Percentiles rank a stretch among this genome's conserved stretches.
These are phyloP conservation scores for Chascanopsetta lugubris DNA, from an alignment of 2,113 vertebrate species.

Conservation along the genomic window DNA sequence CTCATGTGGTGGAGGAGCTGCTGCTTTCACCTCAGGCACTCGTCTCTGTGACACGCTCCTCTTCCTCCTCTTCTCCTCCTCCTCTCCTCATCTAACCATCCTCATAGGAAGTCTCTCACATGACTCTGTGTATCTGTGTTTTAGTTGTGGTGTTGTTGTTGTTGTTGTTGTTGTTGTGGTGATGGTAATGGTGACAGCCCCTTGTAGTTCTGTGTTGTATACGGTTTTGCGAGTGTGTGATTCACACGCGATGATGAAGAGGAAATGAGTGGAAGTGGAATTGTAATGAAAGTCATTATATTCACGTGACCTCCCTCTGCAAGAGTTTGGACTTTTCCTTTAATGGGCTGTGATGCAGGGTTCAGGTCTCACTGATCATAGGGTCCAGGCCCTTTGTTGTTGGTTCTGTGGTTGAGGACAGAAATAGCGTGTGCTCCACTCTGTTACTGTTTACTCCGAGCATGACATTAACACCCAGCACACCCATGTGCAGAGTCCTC, in stretches of 20 bases:
- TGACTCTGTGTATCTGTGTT: too few species aligned
- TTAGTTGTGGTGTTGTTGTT: neutral
- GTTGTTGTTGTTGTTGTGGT: neutral
- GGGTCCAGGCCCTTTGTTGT: constrained; percentile 53
- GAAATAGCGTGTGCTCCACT: constrained; percentile 55
- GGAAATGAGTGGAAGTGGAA: neutral
- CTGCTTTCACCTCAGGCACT: constrained; percentile 26
- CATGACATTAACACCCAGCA: constrained; percentile 74
- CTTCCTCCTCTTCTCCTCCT: constrained; percentile 12
- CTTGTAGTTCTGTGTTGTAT: neutral
- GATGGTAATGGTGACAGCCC: neutral
- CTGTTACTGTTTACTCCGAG: constrained; percentile 68
- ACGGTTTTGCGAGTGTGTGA: neutral
- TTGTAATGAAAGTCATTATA: constrained; percentile 18
- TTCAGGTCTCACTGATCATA: constrained; percentile 65
- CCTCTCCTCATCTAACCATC: constrained; percentile 40
- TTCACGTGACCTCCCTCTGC: neutral
- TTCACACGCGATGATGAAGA: neutral
- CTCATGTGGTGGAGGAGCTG: constrained; percentile 39
- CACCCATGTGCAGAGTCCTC: constrained; percentile 69
- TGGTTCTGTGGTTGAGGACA: constrained; percentile 43
- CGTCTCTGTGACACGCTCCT: constrained; percentile 40
- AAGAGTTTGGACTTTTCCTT: neutral
- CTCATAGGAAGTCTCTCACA: constrained; percentile 30
- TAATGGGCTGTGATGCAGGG: neutral